Evolutionary conservation across 2,797 vertebrate genomes (phyloP), one percentile per base, ranked within the genome.

Genomic region (Anomalospiza imberbis): DNA sequence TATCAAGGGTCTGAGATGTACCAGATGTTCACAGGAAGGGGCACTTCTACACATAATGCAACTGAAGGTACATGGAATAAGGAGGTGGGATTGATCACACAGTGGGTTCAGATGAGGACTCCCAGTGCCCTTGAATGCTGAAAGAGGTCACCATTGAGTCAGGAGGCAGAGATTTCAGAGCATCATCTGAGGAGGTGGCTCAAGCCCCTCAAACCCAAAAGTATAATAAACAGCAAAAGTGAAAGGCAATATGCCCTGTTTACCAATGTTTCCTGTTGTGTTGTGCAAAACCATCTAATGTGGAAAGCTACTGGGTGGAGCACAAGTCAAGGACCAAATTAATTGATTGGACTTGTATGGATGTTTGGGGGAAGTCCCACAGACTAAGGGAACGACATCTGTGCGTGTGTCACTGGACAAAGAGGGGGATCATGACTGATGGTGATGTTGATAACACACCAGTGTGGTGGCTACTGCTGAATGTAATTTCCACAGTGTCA

Each of bases 41-140:
- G 71, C 7, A 8, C 5, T 22, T 60, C 21, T 51, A 26, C 32
- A 67, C 19, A 13, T 38, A 13, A 10, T 55, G 31, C 42, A 62
- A 4, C 36, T 3, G 1, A 14, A 3, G 1, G 17, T 63, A 3
- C 9, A 0, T 44, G 28, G 28, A 77, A 18, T 80, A 18, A 81
- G 15, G 51, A 51, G 7, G 7, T 42, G 32, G 51, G 6, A 12
- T 2, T 62, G 61, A 48, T 81, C 40, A 36, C 2, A 2, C 40
- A 22, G 2, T 2, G 2, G 21, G 4, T 53, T 67, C 47, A 38
- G 1, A 21, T 22, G 32, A 40, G 28, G n/a, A 92, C 15, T 55
- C 9, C 24, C 29, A 25, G 9, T 70, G 84, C 29, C 51, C 9
- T 13, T 19, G 21, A 42, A 66, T 45, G 36, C 40, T 81, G 45